Conservation (phyloP, 2,113 vertebrate genomes). For the Sardina pilchardus region DNA sequence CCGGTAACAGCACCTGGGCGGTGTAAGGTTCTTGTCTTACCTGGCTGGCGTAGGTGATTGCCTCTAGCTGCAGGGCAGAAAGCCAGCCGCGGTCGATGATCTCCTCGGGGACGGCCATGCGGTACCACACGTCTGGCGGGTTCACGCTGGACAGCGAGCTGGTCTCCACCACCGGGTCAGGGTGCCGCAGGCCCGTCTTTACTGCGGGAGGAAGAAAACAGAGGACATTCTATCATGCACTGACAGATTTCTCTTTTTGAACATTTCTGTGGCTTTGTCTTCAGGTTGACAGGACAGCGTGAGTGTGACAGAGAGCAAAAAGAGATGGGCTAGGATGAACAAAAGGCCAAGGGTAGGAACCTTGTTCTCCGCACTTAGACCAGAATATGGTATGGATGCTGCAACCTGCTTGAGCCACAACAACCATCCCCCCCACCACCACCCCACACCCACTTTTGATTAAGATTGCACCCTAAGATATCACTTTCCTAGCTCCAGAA, state of each 20-base stretch:
- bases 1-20: not conserved
- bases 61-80: constrained; percentile 95
- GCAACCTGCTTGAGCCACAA: too few species aligned
- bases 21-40: constrained; percentile 52
- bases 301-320: too few species aligned
- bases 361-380: too few species aligned
- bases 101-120: constrained; percentile 91
- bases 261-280: too few species aligned
- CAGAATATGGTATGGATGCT: too few species aligned
- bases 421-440: too few species aligned
- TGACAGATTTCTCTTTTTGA: too few species aligned
- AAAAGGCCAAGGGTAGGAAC: too few species aligned
- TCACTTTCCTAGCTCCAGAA: not conserved
- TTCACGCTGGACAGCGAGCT: constrained; percentile 95
- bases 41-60: constrained; percentile 95
- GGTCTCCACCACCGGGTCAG: constrained; percentile 96
- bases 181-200: constrained; percentile 90
- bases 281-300: too few species aligned
- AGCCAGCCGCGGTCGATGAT: constrained; percentile 91
- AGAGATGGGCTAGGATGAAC: too few species aligned
- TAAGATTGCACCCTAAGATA: not conserved
- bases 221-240: not conserved
- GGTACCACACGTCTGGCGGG: constrained; percentile 96
- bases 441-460: too few species aligned
- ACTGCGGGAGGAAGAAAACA: constrained; percentile 67